Conservation (phyloP, 2,797 vertebrate genomes). For the Gobio occitaniae region DNA sequence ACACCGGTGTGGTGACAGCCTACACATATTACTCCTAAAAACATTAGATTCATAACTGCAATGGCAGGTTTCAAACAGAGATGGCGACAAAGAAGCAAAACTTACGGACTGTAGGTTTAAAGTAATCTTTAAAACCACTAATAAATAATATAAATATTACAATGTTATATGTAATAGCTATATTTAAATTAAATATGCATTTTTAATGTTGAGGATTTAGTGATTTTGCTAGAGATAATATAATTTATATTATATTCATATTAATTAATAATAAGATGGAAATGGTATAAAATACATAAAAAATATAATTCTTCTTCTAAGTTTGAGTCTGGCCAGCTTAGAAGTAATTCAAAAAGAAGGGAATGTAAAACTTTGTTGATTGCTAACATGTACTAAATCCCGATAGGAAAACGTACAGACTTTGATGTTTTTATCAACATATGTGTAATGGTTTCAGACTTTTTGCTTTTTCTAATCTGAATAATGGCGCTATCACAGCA, state of each 20-base stretch:
- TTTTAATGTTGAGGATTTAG: not conserved
- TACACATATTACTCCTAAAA: too few relatives aligned
- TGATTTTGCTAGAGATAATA: not conserved
- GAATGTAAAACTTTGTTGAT: slow-evolving; percentile 12
- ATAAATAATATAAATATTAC: not conserved
- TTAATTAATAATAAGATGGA: not conserved
- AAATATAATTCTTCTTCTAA: not conserved
- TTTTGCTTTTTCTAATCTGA: slow-evolving; percentile 31
- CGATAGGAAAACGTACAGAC: slow-evolving; percentile 12
- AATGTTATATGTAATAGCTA: not conserved
- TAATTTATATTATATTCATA: not conserved
- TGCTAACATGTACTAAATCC: slow-evolving; percentile 5
- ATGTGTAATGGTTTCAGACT: slow-evolving; percentile 21
- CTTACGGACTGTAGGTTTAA: not conserved
- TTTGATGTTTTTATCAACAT: slow-evolving; percentile 43
- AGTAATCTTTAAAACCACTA: not conserved
- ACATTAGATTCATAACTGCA: too few relatives aligned
- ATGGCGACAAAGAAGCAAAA: too few relatives aligned
- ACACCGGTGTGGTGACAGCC: too few relatives aligned
- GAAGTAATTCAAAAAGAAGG: not conserved
- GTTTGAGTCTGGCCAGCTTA: not conserved
- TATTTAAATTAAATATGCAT: not conserved
- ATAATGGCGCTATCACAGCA: slow-evolving; percentile 6
- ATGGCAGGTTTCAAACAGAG: too few relatives aligned
- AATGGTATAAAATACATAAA: not conserved